These are phyloP conservation scores for Drosophila ustulata DNA, from an alignment of 2,888 invertebrate genomes.

Conservation along the genomic window DNA sequence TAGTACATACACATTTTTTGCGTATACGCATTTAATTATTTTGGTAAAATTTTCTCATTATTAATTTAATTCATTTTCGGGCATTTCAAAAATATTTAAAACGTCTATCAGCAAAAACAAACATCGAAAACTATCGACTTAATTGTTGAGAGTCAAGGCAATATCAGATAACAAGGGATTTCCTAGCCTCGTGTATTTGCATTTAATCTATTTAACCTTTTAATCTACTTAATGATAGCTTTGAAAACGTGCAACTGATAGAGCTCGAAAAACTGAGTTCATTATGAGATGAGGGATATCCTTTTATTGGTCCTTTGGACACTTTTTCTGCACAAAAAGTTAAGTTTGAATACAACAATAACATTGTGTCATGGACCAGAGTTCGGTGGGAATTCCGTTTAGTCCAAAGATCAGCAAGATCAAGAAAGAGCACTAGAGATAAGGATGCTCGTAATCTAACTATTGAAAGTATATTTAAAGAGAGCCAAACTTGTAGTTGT, in stretches of 20 bases:
- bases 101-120: no score
- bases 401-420: constrained; percentile 36
- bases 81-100: no score
- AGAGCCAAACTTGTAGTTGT: constrained; percentile 16
- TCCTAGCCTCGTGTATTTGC: not conserved
- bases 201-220: not conserved
- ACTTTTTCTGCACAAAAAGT: not conserved
- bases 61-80: no score
- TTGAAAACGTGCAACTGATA: not conserved
- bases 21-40: no score
- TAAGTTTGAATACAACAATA: constrained; percentile 9
- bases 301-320: not conserved
- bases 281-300: not conserved
- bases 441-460: constrained; percentile 8
- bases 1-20: no score
- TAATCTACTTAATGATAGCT: not conserved
- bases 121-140: no score
- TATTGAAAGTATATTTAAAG: not conserved
- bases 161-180: not conserved
- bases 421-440: not conserved
- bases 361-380: not conserved
- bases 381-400: constrained; percentile 39
- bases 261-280: not conserved
- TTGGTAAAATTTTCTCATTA: no score
- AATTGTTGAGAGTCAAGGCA: not conserved